Evolutionary conservation across 2,113 vertebrate species (phyloP).

Genomic region (Prinia subflava): DNA sequence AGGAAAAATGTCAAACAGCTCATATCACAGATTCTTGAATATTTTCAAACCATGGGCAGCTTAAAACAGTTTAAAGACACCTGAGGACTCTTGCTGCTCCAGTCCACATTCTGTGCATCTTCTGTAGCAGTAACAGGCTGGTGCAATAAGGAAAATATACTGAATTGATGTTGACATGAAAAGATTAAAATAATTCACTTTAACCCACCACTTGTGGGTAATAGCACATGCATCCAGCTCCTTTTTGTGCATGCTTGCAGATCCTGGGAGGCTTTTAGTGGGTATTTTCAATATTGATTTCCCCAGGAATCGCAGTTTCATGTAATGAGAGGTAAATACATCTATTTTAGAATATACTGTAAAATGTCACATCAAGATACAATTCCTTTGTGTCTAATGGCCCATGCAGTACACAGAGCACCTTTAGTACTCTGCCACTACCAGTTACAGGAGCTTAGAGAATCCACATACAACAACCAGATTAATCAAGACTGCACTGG

Average conservation of each 20-base stretch:
- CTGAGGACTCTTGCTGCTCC: conserved; percentile 1
- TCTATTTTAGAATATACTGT: neutral
- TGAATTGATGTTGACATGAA: neutral
- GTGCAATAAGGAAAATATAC: neutral
- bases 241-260: neutral
- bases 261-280: conserved; percentile 2
- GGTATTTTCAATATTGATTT: conserved; percentile 4
- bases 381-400: neutral
- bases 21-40: conserved; percentile 49
- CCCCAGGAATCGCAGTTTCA: neutral
- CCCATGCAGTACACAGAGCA: neutral
- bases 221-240: neutral
- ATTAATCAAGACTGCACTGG: neutral
- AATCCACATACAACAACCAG: neutral
- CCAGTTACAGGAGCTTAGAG: neutral
- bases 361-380: neutral
- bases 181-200: conserved; percentile 15
- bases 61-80: conserved; percentile 28
- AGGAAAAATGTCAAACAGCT: conserved; percentile 62
- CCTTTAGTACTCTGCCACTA: neutral
- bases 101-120: neutral
- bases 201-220: neutral
- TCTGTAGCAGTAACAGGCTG: neutral
- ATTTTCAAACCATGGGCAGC: conserved; percentile 51
- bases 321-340: conserved; percentile 24